Evolutionary conservation across 2,113 vertebrate species (phyloP).

Genomic region (Pterocles burchelli): DNA sequence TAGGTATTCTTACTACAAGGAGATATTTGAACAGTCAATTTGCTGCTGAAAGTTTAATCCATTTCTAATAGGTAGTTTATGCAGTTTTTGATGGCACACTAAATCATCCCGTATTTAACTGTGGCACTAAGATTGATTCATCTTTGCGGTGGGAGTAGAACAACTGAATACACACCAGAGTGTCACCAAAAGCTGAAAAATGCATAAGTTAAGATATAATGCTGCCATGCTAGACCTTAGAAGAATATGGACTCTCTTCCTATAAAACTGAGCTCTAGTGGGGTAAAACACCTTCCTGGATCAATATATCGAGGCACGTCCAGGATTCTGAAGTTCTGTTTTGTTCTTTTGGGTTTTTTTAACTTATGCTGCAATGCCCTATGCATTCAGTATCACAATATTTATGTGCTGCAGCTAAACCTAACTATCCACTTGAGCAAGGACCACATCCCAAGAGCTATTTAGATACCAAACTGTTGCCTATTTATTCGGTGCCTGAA

Average conservation of each 20-base stretch:
- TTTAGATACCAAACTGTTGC: neutral
- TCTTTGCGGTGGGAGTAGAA: neutral
- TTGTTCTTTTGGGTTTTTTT: neutral
- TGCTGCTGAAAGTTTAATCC: conserved; percentile 24
- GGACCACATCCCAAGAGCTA: neutral
- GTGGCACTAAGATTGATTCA: conserved; percentile 14
- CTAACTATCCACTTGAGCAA: neutral
- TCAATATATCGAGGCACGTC: neutral
- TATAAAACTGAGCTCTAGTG: neutral
- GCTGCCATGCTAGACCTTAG: neutral
- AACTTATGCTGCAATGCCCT: neutral
- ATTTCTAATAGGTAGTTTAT: conserved; percentile 29
- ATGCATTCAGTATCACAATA: neutral
- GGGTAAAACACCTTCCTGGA: neutral
- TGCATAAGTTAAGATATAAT: neutral
- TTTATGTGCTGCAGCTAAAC: neutral
- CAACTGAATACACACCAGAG: neutral
- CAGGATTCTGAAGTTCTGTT: neutral
- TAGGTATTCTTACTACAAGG: neutral
- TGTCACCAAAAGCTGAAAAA: neutral
- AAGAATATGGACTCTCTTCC: neutral
- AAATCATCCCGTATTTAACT: conserved; percentile 44
- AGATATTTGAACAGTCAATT: conserved; percentile 9
- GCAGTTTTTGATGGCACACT: conserved; percentile 38
- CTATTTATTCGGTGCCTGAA: neutral